phyloP scores from a whole-genome alignment of 30 jellyfish, hydroid and myxozoan species.

The Cassiopea andromeda region DNA sequence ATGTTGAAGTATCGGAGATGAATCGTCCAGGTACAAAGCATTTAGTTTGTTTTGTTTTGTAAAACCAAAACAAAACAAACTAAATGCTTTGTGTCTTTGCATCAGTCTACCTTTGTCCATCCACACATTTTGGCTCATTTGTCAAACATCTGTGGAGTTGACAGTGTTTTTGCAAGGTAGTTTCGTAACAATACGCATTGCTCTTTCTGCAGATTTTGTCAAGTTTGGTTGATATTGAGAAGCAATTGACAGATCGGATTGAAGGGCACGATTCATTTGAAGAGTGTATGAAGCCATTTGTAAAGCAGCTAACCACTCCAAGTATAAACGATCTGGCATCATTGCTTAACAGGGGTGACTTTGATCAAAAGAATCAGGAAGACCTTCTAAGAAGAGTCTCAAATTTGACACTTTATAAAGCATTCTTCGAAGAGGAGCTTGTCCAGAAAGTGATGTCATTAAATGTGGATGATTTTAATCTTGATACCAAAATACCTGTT shows the following conservation, averaged over 20 bases:
- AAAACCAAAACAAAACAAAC: no score
- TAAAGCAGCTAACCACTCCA: slow-evolving; percentile 23
- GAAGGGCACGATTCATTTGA: neutral
- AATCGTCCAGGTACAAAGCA: no score
- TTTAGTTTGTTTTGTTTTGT: no score
- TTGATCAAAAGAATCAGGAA: slow-evolving; percentile 12
- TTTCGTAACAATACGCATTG: neutral
- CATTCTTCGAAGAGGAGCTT: slow-evolving; percentile 55
- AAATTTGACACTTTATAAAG: slow-evolving; percentile 46
- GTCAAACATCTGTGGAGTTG: no score
- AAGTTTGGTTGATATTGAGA: slow-evolving; percentile 23
- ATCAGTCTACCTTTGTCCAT: no score
- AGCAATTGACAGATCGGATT: slow-evolving; percentile 13
- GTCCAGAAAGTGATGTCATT: slow-evolving; percentile 2
- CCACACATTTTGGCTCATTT: no score
- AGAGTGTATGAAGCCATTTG: neutral
- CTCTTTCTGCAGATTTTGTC: slow-evolving; percentile 44
- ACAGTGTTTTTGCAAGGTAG: no score
- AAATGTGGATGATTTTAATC: neutral
- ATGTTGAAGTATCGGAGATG: no score
- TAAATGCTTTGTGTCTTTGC: no score
- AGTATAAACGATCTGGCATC: neutral
- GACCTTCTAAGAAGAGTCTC: slow-evolving; percentile 13
- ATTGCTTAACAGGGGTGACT: neutral
- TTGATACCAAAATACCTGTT: slow-evolving; percentile 33